Evolutionary conservation across 2,113 vertebrate genomes (phyloP), one percentile per base, ranked within the genome.

Genomic region (Platichthys stellatus): DNA sequence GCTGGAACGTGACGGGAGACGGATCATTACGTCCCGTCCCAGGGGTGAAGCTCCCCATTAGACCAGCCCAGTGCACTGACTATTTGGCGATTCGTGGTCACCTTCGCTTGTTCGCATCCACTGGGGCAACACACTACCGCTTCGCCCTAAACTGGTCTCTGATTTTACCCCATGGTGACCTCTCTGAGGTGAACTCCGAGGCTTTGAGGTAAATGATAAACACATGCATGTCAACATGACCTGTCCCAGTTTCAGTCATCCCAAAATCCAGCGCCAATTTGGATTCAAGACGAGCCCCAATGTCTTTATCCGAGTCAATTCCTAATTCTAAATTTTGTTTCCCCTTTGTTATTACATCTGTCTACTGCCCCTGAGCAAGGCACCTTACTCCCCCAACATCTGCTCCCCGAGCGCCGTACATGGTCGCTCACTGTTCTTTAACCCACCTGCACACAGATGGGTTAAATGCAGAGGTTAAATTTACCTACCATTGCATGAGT

Each of bases 61-160:
- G 95, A n/a, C 89, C 80, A 0, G 83, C 95, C 14, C 97, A 98
- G 62, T 99, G 98, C 89, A 96, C 96, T 0, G 97, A 98, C 75
- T 99, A 96, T 76, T 90, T 96, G 79, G 95, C 94, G 84, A 95
- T 99, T 88, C 95, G 90, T 78, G 91, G 86, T 57, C 96, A 97
- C 26, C 86, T 98, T 2, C 89, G 89, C 23, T 92, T 98, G 69
- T 84, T 99, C 70, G 93, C 89, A 5, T 93, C 88, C 49, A 93
- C 96, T 56, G 96, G 95, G 78, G 93, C 97, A 21, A 94, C 95
- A 13, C 95, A 98, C 78, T 99, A 97, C 71, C 93, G 95, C 83
- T 98, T 99, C 49, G 96, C 97, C 51, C 94, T 99, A 51, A 96
- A 97, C 88, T 99, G 98, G 98, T 93, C 96, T 4, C 91, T 96